Base-by-base conservation (phyloP, 2,113 vertebrate species). In the Galbula dea region DNA sequence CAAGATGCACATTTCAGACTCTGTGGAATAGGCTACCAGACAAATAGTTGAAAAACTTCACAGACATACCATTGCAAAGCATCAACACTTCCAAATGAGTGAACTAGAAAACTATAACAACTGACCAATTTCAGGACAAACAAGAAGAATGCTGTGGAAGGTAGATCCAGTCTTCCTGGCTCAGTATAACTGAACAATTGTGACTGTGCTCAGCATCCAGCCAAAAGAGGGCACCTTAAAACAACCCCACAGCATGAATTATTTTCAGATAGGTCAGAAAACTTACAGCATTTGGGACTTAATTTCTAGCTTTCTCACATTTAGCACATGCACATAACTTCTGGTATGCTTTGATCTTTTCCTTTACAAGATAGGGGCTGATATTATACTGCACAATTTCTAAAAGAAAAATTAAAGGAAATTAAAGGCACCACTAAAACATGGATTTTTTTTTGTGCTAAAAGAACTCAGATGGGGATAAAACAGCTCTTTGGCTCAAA, bases 341-440 rank as follows among this genome's bases (percentile, higher is more conserved):
- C 67, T 83, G n/a, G 6, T 74, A 19, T 43, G 67, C 90, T 92
- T 96, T 94, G 73, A 92, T 94, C 92, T 83, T 92, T 51, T 41
- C 49, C 32, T 88, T 89, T 81, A 41, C 65, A 59, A 90, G 80
- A 43, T 3, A 72, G 39, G 15, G 16, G 21, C 41, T 55, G 34
- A 73, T 83, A 65, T 20, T 79, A 20, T 36, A 77, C 24, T 8
- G 41, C 22, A 51, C 23, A 29, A 68, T 86, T 81, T 85, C 72
- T 51, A 65, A 54, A 85, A 84, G 65, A 77, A 87, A 89, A 95
- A 82, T 62, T 90, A 89, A 86, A 83, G n/a, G 36, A 83, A 94
- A 89, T 82, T 86, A 90, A 90, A 92, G 10, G 22, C 59, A 92
- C 34, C n/a, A 21, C 52, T 88, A 63, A 69, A 93, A 58, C 14